Conservation (phyloP, 1,140 invertebrate genomes). For the Thrips palmi region DNA sequence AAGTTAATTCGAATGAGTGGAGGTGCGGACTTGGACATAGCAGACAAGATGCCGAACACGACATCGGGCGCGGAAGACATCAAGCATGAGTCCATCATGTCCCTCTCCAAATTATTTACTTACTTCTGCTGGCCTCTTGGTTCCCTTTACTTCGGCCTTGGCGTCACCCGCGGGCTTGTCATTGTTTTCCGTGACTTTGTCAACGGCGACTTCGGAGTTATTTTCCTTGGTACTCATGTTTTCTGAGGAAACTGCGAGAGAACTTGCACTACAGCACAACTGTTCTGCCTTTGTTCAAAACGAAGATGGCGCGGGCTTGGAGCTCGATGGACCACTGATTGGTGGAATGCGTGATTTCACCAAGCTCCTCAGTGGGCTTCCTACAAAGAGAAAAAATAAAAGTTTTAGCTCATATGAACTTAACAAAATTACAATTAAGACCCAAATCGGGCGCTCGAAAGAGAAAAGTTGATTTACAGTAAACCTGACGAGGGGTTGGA, state of each 20-base stretch:
- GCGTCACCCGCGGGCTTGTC: conserved; percentile 46
- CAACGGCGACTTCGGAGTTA: conserved; percentile 60
- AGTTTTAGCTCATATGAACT: conserved; percentile 11
- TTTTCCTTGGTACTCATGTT: conserved; percentile 71
- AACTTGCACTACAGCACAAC: conserved; percentile 16
- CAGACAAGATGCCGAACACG: too few relatives aligned
- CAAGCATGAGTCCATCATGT: conserved; percentile 16
- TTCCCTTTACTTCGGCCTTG: conserved; percentile 67
- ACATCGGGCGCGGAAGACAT: conserved; percentile 19
- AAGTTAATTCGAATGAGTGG: too few relatives aligned
- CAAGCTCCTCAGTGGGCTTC: too few relatives aligned
- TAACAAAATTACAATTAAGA: conserved; percentile 9
- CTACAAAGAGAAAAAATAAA: conserved; percentile 2
- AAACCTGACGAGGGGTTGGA: conserved; percentile 31
- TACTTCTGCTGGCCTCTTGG: conserved; percentile 72
- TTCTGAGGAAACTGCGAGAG: too few relatives aligned
- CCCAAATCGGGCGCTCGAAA: conserved; percentile 4
- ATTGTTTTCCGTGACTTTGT: conserved; percentile 51
- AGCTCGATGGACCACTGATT: conserved; percentile 29
- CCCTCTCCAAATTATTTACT: too few relatives aligned
- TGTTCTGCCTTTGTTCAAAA: conserved; percentile 57
- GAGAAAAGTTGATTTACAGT: conserved; percentile 9
- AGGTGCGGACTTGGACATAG: too few relatives aligned
- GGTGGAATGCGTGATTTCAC: conserved; percentile 5
- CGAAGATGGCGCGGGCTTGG: conserved; percentile 61